phyloP scores from a whole-genome alignment of 2,797 vertebrate species.

The Anomalospiza imberbis region DNA sequence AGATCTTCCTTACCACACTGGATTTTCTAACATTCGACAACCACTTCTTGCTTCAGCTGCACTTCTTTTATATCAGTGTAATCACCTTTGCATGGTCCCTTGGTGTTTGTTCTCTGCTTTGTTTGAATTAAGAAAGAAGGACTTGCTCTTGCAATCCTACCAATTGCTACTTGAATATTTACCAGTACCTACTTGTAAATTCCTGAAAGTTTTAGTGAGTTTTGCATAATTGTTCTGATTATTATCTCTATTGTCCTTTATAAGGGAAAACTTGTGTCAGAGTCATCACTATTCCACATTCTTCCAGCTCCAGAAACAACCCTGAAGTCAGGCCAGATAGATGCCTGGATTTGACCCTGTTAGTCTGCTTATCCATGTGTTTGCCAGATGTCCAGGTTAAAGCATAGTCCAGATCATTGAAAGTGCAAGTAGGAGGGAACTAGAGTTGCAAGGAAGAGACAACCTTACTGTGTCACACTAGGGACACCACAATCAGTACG shows the following conservation, averaged over 20 bases:
- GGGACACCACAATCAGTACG: fast-evolving
- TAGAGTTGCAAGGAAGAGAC: not conserved
- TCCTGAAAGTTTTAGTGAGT: slow-evolving; percentile 26
- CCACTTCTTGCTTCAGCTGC: not conserved
- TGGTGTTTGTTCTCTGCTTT: slow-evolving; percentile 24
- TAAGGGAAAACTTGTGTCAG: not conserved
- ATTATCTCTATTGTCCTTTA: slow-evolving; percentile 15
- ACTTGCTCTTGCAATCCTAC: not conserved
- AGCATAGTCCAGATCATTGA: not conserved
- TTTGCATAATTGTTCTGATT: slow-evolving; percentile 10
- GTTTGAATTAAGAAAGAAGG: slow-evolving; percentile 26
- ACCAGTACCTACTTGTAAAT: slow-evolving; percentile 23
- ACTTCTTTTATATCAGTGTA: not conserved
- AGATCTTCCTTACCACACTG: not conserved
- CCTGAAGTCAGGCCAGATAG: not conserved
- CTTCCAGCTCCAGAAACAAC: not conserved
- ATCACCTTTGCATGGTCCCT: not conserved
- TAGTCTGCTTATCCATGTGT: not conserved
- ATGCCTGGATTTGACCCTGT: not conserved
- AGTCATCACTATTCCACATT: not conserved
- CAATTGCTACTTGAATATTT: slow-evolving; percentile 33
- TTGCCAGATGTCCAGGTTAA: not conserved
- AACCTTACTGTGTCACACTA: not conserved
- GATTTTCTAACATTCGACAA: not conserved
- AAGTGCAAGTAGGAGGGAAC: not conserved